Base-by-base conservation (phyloP, 1,140 invertebrate genomes). In the Caenorhabditis inopinata region DNA sequence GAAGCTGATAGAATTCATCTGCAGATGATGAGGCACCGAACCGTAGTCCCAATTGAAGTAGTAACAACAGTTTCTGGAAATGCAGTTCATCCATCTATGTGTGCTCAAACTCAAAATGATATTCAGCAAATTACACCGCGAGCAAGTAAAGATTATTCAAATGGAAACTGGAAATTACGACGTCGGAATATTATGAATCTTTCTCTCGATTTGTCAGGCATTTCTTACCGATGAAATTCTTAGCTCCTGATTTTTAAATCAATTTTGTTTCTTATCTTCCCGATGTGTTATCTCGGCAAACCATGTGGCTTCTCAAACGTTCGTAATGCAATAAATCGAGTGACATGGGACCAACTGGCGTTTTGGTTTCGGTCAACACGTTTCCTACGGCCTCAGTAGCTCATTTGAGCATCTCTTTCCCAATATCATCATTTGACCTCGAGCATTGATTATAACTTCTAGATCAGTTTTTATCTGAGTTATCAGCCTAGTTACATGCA, bases 321-420 rank as follows among this genome's bases (percentile, higher is more conserved):
- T 68, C 58, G 58, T 68, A 68, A 68, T 68, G 58, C 58, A 68
- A 68, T 68, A 68, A 68, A 68, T 68, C 32, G 32, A 58, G 51
- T n/a, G 58, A 21, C 58, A 38, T 21, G 32, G 32, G 58, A 68
- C 58, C 58, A 68, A 68, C 58, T 68, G 58, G 14, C 58, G 58
- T 68, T 21, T 68, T 68, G 58, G 35, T 68, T 68, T 68, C 58
- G 58, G 58, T 68, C 58, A 68, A 68, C 58, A 68, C 58, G 27
- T 38, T 16, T 18, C 32, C 58, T 42, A 29, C 11, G 9, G n/a
- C 58, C 58, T 42, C 58, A 68, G 21, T 68, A 42, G 38, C 38
- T 9, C 32, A 38, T 68, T 58, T 58, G 12, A 51, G 18, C 14
- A 38, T 18, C 58, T 38, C 32, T 42, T 68, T 68, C 32, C n/a